These are phyloP conservation scores for Ranitomeya variabilis DNA, from an alignment of 2,113 vertebrate genomes.

Conservation along the genomic window DNA sequence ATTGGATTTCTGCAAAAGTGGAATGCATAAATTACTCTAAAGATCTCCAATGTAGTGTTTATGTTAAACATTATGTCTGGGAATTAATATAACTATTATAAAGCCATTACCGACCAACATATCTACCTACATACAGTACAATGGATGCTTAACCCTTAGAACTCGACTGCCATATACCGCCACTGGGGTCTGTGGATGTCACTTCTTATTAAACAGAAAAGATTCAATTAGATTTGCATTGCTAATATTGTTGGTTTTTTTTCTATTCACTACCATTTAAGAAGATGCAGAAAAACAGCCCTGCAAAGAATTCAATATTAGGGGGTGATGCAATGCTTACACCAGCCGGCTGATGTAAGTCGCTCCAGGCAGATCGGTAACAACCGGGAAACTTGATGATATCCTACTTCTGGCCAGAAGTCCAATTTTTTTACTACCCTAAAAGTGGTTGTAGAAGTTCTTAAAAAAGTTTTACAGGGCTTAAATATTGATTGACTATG, in stretches of 20 bases:
- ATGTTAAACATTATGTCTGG: constrained; percentile 86
- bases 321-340: not conserved
- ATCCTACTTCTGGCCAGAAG: not conserved
- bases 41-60: constrained; percentile 75
- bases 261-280: constrained; percentile 2
- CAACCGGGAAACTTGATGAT: not conserved
- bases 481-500: not conserved
- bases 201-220: constrained; percentile 33
- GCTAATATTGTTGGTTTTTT: constrained; percentile 20
- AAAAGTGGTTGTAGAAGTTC: not conserved
- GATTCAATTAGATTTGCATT: constrained; percentile 33
- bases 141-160: constrained; percentile 60
- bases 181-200: not conserved
- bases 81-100: constrained; percentile 94
- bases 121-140: constrained; percentile 76
- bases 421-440: not conserved
- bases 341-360: not conserved
- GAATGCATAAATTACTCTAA: constrained; percentile 82
- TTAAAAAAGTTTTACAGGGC: not conserved
- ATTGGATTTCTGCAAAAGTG: constrained; percentile 84
- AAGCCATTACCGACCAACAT: constrained; percentile 87
- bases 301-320: not conserved
- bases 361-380: not conserved
- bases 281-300: not conserved
- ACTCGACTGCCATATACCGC: not conserved